Evolutionary conservation across 2,797 vertebrate species (phyloP), one percentile per base, ranked within the genome.

Genomic region (Spea hammondii): DNA sequence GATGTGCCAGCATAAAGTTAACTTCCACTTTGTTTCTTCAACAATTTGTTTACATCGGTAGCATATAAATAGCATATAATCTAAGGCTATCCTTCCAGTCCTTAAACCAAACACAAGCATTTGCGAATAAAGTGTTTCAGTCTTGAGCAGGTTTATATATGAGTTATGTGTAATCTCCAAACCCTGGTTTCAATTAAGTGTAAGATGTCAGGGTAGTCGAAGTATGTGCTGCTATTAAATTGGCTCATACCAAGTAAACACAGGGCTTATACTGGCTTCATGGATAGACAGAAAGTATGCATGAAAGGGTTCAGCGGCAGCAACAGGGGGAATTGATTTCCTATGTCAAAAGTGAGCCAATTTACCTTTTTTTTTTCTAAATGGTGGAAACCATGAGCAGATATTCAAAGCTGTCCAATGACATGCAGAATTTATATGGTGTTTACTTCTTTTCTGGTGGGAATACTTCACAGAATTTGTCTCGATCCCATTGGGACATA

Each of bases 351-450:
- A 76, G 67, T 83, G 82, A 85, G 72, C 81, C 86, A 85, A 85
- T 85, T 86, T 8, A 65, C 70, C 76, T 64, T 82, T 83, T 71
- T 4, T 55, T 76, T 46, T 11, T 49, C 46, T 66, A 17, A 14
- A 17, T 71, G 65, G 0, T 62, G 69, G 82, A 87, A 90, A 88
- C 82, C 84, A 70, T 84, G 85, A 89, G 86, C 83, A 87, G 74
- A 87, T 89, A 89, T 88, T 76, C 84, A 81, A 84, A 88, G 50
- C 77, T 88, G 82, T 86, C 83, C 78, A 84, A 83, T 74, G 84
- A 86, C 77, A 87, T 85, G 78, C 77, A 78, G 84, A 88, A 83
- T 86, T 89, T 85, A 0, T 1, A 65, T 82, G 70, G 87, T 88
- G 89, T 83, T 86, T 87, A 85, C 82, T 81, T 81, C 85, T 78